phyloP scores from a whole-genome alignment of 2,113 vertebrate genomes.

The Eulemur macaco region DNA sequence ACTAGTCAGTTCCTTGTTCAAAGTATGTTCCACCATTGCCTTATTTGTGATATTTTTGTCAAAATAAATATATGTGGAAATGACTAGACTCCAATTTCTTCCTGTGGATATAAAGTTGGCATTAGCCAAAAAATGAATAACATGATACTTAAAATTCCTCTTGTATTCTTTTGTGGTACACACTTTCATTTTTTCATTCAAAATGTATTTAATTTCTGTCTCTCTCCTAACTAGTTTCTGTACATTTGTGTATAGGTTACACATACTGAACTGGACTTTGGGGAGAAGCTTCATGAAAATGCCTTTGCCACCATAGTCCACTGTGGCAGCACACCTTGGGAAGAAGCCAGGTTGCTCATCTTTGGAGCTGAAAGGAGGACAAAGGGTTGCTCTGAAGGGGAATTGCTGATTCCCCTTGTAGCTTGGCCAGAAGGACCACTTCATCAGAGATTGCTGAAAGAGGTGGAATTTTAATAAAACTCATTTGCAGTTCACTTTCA shows the following conservation, averaged over 20 bases:
- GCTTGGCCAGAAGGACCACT: background rate
- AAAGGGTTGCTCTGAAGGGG: background rate
- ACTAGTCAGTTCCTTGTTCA: background rate
- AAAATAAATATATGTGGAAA: background rate
- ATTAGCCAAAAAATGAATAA: background rate
- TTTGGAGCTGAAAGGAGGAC: background rate
- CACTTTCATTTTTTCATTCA: background rate
- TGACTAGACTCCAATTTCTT: background rate
- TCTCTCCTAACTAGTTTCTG: background rate
- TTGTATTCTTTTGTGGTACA: background rate
- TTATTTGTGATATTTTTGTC: background rate
- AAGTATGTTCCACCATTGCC: background rate
- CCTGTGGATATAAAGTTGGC: background rate
- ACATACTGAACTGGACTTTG: background rate
- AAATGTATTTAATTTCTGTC: background rate
- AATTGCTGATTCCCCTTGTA: conserved; percentile 13
- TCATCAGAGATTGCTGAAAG: conserved; percentile 16
- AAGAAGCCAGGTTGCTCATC: background rate
- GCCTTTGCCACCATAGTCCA: background rate
- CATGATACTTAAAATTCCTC: background rate
- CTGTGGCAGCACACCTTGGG: background rate
- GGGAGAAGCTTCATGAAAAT: background rate
- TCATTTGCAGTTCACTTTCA: conserved; percentile 41
- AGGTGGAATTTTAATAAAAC: background rate
- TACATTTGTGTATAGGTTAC: background rate